A percentile compares a stretch with the other conserved stretches of the same genome.
These are phyloP conservation scores for Chaunax sp. DNA, from an alignment of 2,797 vertebrate genomes.

Conservation along the genomic window DNA sequence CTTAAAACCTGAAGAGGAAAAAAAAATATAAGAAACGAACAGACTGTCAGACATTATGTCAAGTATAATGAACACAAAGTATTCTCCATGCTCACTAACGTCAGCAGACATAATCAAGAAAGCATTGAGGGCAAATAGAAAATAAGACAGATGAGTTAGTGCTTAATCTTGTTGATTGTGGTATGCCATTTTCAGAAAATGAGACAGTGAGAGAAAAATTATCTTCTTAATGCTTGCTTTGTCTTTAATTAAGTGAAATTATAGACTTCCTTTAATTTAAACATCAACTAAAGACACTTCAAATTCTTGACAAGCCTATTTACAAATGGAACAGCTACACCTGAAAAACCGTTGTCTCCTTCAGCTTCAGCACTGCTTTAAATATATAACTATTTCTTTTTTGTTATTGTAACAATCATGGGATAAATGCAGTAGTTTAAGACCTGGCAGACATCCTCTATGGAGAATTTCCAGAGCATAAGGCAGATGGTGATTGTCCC, in stretches of 20 bases:
- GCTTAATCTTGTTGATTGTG: constrained; percentile 60
- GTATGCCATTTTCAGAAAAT: constrained; percentile 51
- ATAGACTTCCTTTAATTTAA: constrained; percentile 68
- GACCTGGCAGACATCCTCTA: neutral
- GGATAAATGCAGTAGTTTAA: neutral
- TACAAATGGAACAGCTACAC: constrained; percentile 55
- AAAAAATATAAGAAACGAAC: constrained; percentile 8
- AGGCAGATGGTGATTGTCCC: constrained; percentile 2
- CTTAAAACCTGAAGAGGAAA: constrained; percentile 3
- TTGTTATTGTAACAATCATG: constrained; percentile 21
- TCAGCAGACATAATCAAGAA: constrained; percentile 51
- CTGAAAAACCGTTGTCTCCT: constrained; percentile 26
- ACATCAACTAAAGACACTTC: constrained; percentile 65
- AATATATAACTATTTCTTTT: neutral
- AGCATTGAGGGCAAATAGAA: constrained; percentile 24
- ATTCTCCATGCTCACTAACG: constrained; percentile 36
- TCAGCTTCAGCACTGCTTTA: constrained; percentile 17
- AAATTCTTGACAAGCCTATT: constrained; percentile 61
- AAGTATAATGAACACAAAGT: constrained; percentile 38
- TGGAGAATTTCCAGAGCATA: neutral
- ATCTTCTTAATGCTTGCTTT: constrained; percentile 61
- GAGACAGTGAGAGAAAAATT: constrained; percentile 50
- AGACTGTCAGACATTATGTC: neutral
- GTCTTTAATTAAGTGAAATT: constrained; percentile 77
- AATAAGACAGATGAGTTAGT: constrained; percentile 32